Evolutionary conservation across 2,113 vertebrate genomes (phyloP).

Genomic region (Protobothrops mucrosquamatus): DNA sequence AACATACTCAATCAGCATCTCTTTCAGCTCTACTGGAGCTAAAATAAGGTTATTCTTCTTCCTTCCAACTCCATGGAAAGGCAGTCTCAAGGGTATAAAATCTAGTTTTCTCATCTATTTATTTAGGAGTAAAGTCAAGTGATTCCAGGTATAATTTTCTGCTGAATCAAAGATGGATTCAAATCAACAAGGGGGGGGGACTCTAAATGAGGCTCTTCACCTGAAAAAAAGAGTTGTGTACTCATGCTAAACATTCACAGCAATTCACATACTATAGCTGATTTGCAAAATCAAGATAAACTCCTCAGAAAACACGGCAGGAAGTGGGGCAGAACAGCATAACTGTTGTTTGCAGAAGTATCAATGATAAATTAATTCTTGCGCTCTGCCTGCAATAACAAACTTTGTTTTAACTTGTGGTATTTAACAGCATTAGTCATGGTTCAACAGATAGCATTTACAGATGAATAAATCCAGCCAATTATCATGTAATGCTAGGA

Average conservation of each 20-base stretch:
- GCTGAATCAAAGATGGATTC: not conserved
- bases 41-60: not conserved
- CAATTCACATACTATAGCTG: not conserved
- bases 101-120: not conserved
- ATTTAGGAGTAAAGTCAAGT: not conserved
- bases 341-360: not conserved
- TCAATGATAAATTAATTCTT: not conserved
- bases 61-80: not conserved
- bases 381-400: not conserved
- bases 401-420: slow-evolving; percentile 18
- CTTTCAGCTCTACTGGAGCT: not conserved
- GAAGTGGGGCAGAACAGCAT: not conserved
- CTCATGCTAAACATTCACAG: not conserved
- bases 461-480: slow-evolving; percentile 47
- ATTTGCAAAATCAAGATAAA: slow-evolving; percentile 8
- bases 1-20: not conserved
- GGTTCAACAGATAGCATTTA: slow-evolving; percentile 19
- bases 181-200: not conserved
- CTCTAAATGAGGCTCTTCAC: not conserved
- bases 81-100: not conserved
- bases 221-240: not conserved
- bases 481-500: slow-evolving; percentile 45
- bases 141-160: not conserved
- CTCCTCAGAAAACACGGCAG: not conserved
- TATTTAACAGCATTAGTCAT: slow-evolving; percentile 23